phyloP scores from a whole-genome alignment of 1,140 invertebrate species.

The Anastrepha obliqua region DNA sequence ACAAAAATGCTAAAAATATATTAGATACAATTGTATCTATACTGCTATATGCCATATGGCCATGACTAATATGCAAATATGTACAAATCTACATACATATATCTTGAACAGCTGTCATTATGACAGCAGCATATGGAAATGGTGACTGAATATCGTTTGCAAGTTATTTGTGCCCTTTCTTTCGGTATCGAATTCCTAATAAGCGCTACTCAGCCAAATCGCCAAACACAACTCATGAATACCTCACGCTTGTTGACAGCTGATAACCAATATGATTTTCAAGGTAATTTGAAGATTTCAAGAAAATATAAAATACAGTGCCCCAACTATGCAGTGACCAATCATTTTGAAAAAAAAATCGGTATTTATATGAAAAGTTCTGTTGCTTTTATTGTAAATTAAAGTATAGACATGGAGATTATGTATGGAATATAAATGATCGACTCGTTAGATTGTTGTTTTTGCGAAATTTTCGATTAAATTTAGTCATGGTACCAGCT shows the following conservation, averaged over 20 bases:
- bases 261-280: neutral
- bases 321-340: too few relatives aligned
- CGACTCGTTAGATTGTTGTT: too few relatives aligned
- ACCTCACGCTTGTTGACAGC: neutral
- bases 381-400: too few relatives aligned
- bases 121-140: neutral
- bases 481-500: too few relatives aligned
- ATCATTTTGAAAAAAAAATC: too few relatives aligned
- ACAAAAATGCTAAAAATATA: neutral
- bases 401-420: too few relatives aligned
- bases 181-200: neutral
- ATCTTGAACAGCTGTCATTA: slow-evolving; percentile 15
- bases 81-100: neutral
- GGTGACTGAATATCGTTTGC: neutral
- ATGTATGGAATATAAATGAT: too few relatives aligned
- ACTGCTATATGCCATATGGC: neutral
- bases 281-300: neutral
- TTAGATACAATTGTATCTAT: neutral
- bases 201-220: neutral
- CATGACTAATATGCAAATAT: slow-evolving; percentile 48
- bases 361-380: too few relatives aligned
- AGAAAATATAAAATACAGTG: neutral
- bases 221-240: neutral
- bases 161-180: neutral
- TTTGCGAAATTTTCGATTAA: too few relatives aligned